Conservation (phyloP, 2,113 vertebrate species). For the Myrmecophaga tridactyla region DNA sequence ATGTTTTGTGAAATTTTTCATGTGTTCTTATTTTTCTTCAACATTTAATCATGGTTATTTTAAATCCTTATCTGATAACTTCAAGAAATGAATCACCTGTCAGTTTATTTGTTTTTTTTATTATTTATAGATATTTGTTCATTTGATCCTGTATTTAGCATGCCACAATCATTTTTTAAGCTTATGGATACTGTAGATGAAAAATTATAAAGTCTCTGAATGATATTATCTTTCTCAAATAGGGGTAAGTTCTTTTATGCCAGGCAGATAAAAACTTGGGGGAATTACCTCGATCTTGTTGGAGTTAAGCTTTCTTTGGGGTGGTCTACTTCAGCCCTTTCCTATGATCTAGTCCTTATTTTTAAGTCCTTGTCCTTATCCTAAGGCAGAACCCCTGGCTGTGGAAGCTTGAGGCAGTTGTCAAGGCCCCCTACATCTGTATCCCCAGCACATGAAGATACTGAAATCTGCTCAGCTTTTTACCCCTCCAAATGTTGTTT, state of each 20-base stretch:
- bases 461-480: no score
- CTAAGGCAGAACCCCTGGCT: no score
- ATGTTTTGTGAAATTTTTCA: no score
- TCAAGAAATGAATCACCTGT: neutral
- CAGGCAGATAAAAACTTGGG: neutral
- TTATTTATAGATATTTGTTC: neutral
- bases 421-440: no score
- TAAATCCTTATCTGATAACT: neutral
- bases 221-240: neutral
- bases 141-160: neutral
- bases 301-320: neutral
- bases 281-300: neutral
- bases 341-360: neutral
- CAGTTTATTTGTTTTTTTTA: neutral
- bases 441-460: no score
- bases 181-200: neutral
- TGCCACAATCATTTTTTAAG: neutral
- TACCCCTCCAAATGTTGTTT: no score
- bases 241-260: neutral
- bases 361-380: no score
- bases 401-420: no score
- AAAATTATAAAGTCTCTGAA: neutral
- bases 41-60: neutral
- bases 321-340: neutral
- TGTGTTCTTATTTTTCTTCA: no score